Evolutionary conservation across 2,113 vertebrate genomes (phyloP).

Genomic region (Pardalotus punctatus): DNA sequence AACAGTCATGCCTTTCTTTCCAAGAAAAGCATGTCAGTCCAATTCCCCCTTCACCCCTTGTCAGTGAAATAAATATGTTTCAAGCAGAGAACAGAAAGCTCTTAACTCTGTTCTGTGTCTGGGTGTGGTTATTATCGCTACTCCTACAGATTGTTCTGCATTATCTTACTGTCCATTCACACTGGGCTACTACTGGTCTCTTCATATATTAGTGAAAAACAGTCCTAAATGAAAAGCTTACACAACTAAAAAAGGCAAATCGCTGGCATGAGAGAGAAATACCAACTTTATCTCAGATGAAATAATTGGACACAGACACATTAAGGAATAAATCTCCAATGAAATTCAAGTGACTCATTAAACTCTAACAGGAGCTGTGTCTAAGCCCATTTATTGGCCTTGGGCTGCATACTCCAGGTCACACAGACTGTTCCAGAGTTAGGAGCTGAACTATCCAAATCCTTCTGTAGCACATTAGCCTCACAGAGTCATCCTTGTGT

Average conservation of each 20-base stretch:
- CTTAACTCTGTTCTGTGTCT: slow-evolving; percentile 7
- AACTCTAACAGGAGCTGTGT: background rate
- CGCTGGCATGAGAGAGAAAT: background rate
- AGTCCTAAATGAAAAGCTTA: background rate
- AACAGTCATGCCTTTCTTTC: background rate
- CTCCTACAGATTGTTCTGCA: background rate
- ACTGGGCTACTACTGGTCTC: background rate
- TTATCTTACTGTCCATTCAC: slow-evolving; percentile 24
- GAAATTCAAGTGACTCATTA: background rate
- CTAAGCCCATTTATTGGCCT: background rate
- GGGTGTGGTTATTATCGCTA: slow-evolving; percentile 36
- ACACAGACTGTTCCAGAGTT: background rate
- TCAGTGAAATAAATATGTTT: slow-evolving; percentile 31
- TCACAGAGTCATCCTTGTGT: background rate
- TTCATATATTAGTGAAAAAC: background rate
- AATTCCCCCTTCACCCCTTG: background rate
- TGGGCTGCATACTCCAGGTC: background rate
- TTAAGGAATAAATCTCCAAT: background rate
- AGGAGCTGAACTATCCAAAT: background rate
- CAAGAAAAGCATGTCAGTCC: background rate
- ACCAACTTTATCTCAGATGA: background rate
- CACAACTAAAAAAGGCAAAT: background rate
- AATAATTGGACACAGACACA: background rate
- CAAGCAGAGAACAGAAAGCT: background rate
- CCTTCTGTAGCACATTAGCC: background rate